Base-by-base conservation (phyloP, 2,797 vertebrate genomes). In the Discoglossus pictus region DNA sequence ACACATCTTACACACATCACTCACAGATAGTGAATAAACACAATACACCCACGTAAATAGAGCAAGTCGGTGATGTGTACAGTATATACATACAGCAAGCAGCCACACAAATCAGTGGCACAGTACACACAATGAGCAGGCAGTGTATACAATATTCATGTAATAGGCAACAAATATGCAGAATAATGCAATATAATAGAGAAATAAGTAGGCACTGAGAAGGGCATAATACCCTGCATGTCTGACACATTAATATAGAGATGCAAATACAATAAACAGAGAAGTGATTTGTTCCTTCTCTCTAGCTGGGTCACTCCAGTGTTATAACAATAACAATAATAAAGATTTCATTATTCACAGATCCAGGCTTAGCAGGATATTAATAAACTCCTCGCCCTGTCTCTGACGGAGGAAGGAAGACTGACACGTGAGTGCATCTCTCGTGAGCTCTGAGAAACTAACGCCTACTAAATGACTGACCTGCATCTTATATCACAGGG, bases 391-490 rank as follows among this genome's bases (percentile, higher is more conserved):
- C 23, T 21, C 58, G 27, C 48, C 38, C 48, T 20, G 25, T 21
- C 25, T 16, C 11, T 39, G 44, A 13, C 31, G n/a, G 2, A 43
- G 53, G 20, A 18, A 61, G 16, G 6, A 1, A 27, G 59, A 55
- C 21, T 16, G n/a, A 17, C 25, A 68, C 55, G 46, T 68, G 55
- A 68, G 11, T 21, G 23, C 34, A 2, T 9, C 3, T 27, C 64
- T 16, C 44, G 20, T 67, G 56, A 47, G 27, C 65, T 27, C 6
- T 8, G 2, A 4, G 2, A 18, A 40, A 23, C 54, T 24, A 48
- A 40, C 31, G 16, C 66, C 58, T 44, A 61, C 48, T 58, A 12
- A 66, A 53, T 69, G 66, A 54, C 48, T 69, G 66, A 69, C 59
- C 67, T 62, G 67, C 20, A 61, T 54, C 38, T 35, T 42, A 44